Conservation (phyloP, 2,113 vertebrate species). For the Tapirus terrestris region DNA sequence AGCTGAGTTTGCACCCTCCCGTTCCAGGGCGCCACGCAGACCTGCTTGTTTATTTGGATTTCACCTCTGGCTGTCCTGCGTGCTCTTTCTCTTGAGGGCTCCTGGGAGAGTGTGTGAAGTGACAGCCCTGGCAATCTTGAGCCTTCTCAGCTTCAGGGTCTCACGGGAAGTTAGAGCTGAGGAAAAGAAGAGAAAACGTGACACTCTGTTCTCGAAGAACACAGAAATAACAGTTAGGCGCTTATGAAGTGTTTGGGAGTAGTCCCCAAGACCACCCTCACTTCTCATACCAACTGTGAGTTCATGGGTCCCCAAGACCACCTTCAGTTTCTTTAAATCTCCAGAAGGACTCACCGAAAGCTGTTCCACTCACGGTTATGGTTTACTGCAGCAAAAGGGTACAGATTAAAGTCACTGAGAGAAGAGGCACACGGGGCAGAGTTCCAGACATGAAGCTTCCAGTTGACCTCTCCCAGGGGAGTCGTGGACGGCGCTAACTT, state of each 20-base stretch:
- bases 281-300: neutral
- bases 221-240: neutral
- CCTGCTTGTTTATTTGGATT: neutral
- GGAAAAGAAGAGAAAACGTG: neutral
- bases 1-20: accelerated
- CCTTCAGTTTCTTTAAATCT: too few relatives aligned
- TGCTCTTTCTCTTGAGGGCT: neutral
- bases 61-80: neutral
- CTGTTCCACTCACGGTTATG: neutral
- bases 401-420: too few relatives aligned
- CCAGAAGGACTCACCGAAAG: too few relatives aligned
- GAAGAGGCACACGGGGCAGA: neutral
- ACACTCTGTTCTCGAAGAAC: neutral
- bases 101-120: neutral
- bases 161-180: neutral
- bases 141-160: neutral
- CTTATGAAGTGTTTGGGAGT: neutral
- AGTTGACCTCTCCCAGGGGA: neutral
- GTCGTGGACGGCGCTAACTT: too few relatives aligned
- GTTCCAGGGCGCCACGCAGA: neutral
- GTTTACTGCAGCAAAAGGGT: too few relatives aligned
- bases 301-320: neutral
- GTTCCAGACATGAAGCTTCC: neutral
- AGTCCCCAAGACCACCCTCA: neutral
- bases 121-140: neutral